Conservation (phyloP, 2,888 invertebrate genomes). For the Ditula angustiorana region DNA sequence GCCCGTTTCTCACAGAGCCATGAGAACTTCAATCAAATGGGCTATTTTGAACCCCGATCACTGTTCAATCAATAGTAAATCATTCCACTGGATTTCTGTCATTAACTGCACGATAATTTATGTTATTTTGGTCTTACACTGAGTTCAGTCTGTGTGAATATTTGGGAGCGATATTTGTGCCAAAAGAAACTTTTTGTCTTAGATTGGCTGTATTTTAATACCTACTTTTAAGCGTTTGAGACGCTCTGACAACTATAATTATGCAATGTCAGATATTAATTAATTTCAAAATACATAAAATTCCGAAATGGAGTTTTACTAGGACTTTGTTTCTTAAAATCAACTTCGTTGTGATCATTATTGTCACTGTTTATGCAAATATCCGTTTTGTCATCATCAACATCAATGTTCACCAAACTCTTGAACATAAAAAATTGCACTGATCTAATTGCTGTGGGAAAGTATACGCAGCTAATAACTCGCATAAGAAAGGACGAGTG, state of each 20-base stretch:
- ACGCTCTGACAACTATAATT: too few relatives aligned
- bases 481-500: slow-evolving; percentile 62
- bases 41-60: slow-evolving; percentile 72
- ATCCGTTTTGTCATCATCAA: background rate
- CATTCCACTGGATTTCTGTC: slow-evolving; percentile 58
- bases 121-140: slow-evolving; percentile 47
- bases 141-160: slow-evolving; percentile 35
- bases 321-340: too few relatives aligned
- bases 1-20: slow-evolving; percentile 65
- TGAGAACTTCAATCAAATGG: slow-evolving; percentile 76
- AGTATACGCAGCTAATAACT: slow-evolving; percentile 54
- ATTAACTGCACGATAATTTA: slow-evolving; percentile 51
- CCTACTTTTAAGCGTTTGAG: too few relatives aligned
- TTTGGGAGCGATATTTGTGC: slow-evolving; percentile 6
- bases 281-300: too few relatives aligned
- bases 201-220: too few relatives aligned
- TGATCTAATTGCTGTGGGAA: slow-evolving; percentile 72
- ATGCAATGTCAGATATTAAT: too few relatives aligned
- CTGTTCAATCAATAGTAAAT: slow-evolving; percentile 61
- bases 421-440: slow-evolving; percentile 1
- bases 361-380: background rate
- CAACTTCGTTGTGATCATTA: too few relatives aligned
- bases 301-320: background rate
- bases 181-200: background rate
- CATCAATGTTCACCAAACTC: background rate